These are phyloP conservation scores for Drosophila persimilis DNA, from an alignment of 1,140 invertebrate species.

Conservation along the genomic window DNA sequence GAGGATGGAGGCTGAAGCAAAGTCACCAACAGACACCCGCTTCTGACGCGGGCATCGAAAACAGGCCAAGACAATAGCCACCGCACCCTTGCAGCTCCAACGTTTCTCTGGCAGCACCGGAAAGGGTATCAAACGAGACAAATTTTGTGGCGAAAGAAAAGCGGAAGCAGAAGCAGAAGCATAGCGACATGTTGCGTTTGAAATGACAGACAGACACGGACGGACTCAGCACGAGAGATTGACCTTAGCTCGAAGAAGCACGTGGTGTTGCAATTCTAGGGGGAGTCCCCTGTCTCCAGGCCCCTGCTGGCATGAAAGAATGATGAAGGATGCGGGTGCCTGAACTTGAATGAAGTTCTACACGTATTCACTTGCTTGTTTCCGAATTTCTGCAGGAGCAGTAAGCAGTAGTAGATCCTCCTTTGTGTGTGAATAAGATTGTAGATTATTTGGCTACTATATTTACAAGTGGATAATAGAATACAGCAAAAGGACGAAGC, in stretches of 20 bases:
- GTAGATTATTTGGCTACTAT: too few relatives aligned
- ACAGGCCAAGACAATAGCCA: too few relatives aligned
- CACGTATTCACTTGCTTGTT: conserved; percentile 32
- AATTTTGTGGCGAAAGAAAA: conserved; percentile 10
- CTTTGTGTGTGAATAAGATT: background rate
- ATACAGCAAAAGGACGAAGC: too few relatives aligned
- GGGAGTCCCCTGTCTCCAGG: too few relatives aligned
- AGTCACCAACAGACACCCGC: background rate
- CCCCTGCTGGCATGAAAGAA: background rate
- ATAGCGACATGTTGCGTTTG: conserved; percentile 77
- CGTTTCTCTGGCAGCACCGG: too few relatives aligned
- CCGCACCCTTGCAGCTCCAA: background rate
- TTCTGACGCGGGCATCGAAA: conserved; percentile 21
- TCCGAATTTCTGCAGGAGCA: conserved; percentile 8
- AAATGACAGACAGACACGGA: conserved; percentile 35
- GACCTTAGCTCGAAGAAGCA: conserved; percentile 54
- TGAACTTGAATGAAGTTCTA: conserved; percentile 32
- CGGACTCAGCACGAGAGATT: conserved; percentile 21
- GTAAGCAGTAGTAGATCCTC: conserved; percentile 1
- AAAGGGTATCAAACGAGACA: background rate
- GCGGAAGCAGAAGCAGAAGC: conserved; percentile 63
- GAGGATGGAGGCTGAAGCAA: background rate
- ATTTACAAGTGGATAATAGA: too few relatives aligned
- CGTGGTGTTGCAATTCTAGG: conserved; percentile 33
- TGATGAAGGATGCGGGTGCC: conserved; percentile 34